A percentile compares a stretch with the other conserved stretches of the same genome.
phyloP scores from a whole-genome alignment of 2,888 invertebrate genomes.

The Amphipyra berbera region DNA sequence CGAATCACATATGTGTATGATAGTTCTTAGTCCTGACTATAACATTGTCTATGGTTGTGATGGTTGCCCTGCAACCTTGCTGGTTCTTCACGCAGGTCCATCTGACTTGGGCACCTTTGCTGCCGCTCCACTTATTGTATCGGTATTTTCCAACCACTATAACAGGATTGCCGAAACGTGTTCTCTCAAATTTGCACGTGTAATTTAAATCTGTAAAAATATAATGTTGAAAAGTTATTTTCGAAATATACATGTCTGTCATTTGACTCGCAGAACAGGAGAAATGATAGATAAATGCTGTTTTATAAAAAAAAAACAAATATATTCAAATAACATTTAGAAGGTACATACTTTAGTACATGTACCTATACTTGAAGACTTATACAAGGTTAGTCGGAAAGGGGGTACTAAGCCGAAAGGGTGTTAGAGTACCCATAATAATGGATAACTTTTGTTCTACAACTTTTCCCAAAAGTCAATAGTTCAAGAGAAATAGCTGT shows the following conservation, averaged over 20 bases:
- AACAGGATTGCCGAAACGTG: constrained; percentile 80
- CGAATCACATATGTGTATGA: constrained; percentile 61
- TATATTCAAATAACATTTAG: too few relatives aligned
- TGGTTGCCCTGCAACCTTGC: constrained; percentile 63
- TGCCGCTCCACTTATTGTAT: constrained; percentile 63
- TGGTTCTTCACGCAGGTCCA: constrained; percentile 68
- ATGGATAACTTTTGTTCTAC: too few relatives aligned
- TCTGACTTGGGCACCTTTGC: constrained; percentile 56
- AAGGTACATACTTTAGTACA: too few relatives aligned
- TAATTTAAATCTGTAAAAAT: constrained; percentile 29
- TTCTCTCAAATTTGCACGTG: constrained; percentile 61
- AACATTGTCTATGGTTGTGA: constrained; percentile 65
- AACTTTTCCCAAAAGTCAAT: too few relatives aligned
- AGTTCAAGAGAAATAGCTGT: too few relatives aligned
- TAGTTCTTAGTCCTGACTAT: constrained; percentile 60
- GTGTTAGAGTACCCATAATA: too few relatives aligned
- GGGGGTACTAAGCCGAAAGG: too few relatives aligned
- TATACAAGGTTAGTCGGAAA: too few relatives aligned
- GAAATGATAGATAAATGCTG: too few relatives aligned
- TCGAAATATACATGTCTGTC: not conserved
- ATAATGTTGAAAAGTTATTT: not conserved
- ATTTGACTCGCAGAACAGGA: not conserved
- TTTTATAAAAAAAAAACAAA: too few relatives aligned
- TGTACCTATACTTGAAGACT: too few relatives aligned
- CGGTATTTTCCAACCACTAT: constrained; percentile 68